Evolutionary conservation across 2,888 invertebrate genomes (phyloP), one percentile per base, ranked within the genome.

Genomic region (Protonemura montana): DNA sequence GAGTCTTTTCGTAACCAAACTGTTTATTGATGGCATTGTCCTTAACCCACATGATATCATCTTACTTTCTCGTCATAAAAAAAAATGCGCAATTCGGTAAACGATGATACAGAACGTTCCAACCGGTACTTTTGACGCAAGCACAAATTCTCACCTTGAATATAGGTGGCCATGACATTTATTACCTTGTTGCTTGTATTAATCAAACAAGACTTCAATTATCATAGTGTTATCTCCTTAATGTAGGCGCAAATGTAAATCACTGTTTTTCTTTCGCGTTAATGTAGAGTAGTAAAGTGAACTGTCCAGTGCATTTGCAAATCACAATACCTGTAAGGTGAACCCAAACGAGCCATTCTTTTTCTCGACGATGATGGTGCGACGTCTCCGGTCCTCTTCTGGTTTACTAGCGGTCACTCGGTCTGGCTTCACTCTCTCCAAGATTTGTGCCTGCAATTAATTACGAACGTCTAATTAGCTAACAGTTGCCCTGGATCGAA

Each of bases 331-430:
- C 93, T 95, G 98, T 76, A 99, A 93, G 0, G 98, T 98, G 92
- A 99, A 99, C 21, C 99, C 99, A 91, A 97, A 99, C 41, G 96
- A 96, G 81, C 96, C 96, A 91, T 96, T 96, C 90, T 95, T 96
- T 92, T 97, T 97, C 91, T 98, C 97, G 5, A 97, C 95, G 87
- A 99, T 98, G 87, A 98, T 98, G 25, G 98, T 96, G 80, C 98
- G 94, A 87, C 97, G 93, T 27, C 97, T 93, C 89, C 97, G 96
- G 91, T 98, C 97, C 89, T 97, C 97, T 89, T 97, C 96, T 10
- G 95, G 94, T 89, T 95, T 95, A 25, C 95, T 94, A 10, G 94
- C 92, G 35, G 95, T 93, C 88, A 94, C 93, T 85, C 95, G 93
- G 90, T 96, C 96, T 77, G 95, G 94, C 89, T 95, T 95, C 81